Evolutionary conservation across 2,797 vertebrate species (phyloP), one percentile per base, ranked within the genome.

Genomic region (Hyperoplus lanceolatus): DNA sequence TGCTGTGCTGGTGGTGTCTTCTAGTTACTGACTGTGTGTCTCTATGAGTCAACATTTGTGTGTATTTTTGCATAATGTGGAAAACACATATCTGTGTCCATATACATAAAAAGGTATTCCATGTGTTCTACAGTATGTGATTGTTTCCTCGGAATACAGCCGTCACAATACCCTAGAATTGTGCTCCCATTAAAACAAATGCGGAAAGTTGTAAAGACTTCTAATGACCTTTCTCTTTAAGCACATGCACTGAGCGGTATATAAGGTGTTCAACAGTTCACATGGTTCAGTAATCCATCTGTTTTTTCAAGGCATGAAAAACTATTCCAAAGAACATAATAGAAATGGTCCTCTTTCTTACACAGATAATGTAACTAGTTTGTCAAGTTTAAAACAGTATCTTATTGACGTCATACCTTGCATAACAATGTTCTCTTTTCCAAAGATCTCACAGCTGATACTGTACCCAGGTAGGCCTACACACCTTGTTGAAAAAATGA

Each of bases 321-420:
- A 59, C 45, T 39, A 29, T 64, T 49, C 3, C 11, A 1, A 3
- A 53, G 36, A 46, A 66, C 6, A 16, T 15, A 39, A 18, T 5
- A 51, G 13, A 65, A 15, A 49, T 13, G 29, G n/a, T 6, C 13
- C 12, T 18, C 15, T 61, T 73, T 66, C 42, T 76, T 57, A 5
- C 1, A 21, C n/a, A 38, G 45, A 75, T 66, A 82, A 65, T 45
- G 4, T 12, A 48, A 75, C 73, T 67, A 29, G 69, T 21, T 64
- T 38, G n/a, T 70, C 51, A 64, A 39, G 62, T 77, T 61, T 70
- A 11, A 54, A 48, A 63, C n/a, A 41, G 14, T 29, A 3, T 51
- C 1, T 62, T 38, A 18, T 8, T 45, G 29, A 69, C 1, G 2
- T 83, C 63, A 62, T 46, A 18, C 10, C 4, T 7, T 9, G 9